Conservation (phyloP, 2,888 invertebrate genomes). For the Hedychridium roseum region DNA sequence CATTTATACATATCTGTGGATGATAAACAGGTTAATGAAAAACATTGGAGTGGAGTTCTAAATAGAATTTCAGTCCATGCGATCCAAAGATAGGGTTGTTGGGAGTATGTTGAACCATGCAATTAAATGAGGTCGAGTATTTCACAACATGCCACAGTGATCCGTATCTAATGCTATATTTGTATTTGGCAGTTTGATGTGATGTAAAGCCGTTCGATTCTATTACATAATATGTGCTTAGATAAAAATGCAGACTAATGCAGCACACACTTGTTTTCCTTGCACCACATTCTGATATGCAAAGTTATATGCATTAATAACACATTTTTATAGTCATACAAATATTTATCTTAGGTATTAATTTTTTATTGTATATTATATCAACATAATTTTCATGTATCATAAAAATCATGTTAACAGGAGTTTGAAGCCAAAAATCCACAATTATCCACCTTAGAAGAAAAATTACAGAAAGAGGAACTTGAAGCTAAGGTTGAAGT, state of each 20-base stretch:
- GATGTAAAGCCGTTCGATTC: conserved; percentile 38
- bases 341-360: too few species aligned
- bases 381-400: too few species aligned
- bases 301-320: too few species aligned
- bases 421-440: conserved; percentile 78
- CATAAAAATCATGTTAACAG: conserved; percentile 25
- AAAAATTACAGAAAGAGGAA: conserved; percentile 89
- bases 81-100: conserved; percentile 55
- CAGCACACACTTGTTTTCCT: too few species aligned
- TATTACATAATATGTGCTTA: conserved; percentile 34
- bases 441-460: conserved; percentile 69
- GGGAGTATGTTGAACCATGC: conserved; percentile 43
- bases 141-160: conserved; percentile 50
- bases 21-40: too few species aligned
- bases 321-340: too few species aligned
- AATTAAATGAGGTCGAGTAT: conserved; percentile 49
- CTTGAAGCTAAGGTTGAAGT: conserved; percentile 86
- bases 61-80: conserved; percentile 50
- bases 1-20: neutral
- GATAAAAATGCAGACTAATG: too few species aligned
- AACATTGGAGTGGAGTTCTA: conserved; percentile 15
- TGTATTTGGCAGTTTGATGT: conserved; percentile 59
- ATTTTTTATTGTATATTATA: too few species aligned
- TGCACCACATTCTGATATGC: too few species aligned
- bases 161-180: conserved; percentile 56